Conservation (phyloP, 2,888 invertebrate species). For the Troides aeacus region DNA sequence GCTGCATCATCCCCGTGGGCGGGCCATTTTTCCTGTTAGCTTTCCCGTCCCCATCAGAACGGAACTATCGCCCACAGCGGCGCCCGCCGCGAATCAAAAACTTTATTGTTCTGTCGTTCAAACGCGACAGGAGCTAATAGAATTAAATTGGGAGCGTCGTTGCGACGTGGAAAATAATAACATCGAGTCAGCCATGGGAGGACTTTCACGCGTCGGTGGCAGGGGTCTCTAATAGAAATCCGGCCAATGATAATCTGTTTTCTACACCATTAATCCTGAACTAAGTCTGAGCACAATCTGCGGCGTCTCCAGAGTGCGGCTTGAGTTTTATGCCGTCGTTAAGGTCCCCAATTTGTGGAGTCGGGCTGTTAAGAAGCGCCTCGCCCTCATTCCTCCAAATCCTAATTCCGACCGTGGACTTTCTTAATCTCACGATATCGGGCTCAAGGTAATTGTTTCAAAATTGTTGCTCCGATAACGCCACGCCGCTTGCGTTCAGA, state of each 20-base stretch:
- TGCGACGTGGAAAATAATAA: constrained; percentile 80
- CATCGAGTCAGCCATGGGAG: constrained; percentile 70
- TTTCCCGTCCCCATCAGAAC: constrained; percentile 13
- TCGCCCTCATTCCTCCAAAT: constrained; percentile 69
- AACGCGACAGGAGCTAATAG: constrained; percentile 77
- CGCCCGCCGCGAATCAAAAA: constrained; percentile 51
- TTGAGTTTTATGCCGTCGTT: constrained; percentile 79
- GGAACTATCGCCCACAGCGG: constrained; percentile 18
- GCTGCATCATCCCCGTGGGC: background rate
- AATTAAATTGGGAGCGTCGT: constrained; percentile 77
- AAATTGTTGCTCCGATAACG: constrained; percentile 66
- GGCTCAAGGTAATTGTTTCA: constrained; percentile 78
- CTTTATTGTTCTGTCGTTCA: constrained; percentile 76
- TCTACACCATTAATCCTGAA: constrained; percentile 81
- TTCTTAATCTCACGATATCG: constrained; percentile 79
- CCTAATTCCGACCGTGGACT: constrained; percentile 77
- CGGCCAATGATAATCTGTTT: constrained; percentile 81
- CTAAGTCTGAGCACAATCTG: constrained; percentile 79
- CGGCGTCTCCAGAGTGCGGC: constrained; percentile 73
- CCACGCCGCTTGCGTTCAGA: constrained; percentile 29
- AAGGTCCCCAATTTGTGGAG: constrained; percentile 80
- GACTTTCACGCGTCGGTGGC: constrained; percentile 78
- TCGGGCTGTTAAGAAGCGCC: constrained; percentile 72
- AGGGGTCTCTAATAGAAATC: constrained; percentile 79
- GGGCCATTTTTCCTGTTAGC: background rate